phyloP scores from a whole-genome alignment of 1,140 invertebrate species.

The Bilobella aurantiaca region DNA sequence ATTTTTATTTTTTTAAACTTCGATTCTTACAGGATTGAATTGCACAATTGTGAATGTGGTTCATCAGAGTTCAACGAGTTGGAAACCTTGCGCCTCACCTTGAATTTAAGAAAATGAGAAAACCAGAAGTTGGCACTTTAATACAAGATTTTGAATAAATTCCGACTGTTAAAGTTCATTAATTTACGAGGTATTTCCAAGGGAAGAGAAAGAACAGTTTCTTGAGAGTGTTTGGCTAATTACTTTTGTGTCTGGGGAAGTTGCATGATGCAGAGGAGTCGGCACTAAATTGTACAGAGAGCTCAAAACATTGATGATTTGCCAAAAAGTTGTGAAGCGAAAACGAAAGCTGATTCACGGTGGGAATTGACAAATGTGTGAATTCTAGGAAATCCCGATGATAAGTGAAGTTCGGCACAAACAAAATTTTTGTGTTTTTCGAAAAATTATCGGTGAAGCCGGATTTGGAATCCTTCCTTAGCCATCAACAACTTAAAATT shows the following conservation, averaged over 20 bases:
- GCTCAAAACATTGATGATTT: not conserved
- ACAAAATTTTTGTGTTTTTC: not conserved
- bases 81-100: not conserved
- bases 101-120: not conserved
- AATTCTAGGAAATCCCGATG: not conserved
- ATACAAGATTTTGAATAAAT: not conserved
- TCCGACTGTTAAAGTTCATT: not conserved
- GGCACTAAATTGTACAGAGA: not conserved
- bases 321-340: not conserved
- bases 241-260: not conserved
- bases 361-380: not conserved
- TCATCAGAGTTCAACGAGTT: conserved; percentile 1
- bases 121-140: not conserved
- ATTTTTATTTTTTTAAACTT: not conserved
- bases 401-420: not conserved
- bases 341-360: not conserved
- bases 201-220: too few relatives aligned
- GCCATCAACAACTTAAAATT: too few relatives aligned
- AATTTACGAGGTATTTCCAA: not conserved
- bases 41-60: not conserved
- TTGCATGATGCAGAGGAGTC: not conserved
- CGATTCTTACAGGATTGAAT: not conserved
- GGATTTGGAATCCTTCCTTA: not conserved
- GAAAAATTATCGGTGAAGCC: not conserved
- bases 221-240: too few relatives aligned